These are phyloP conservation scores for Euura lappo DNA, from an alignment of 1,140 invertebrate species.

Conservation along the genomic window DNA sequence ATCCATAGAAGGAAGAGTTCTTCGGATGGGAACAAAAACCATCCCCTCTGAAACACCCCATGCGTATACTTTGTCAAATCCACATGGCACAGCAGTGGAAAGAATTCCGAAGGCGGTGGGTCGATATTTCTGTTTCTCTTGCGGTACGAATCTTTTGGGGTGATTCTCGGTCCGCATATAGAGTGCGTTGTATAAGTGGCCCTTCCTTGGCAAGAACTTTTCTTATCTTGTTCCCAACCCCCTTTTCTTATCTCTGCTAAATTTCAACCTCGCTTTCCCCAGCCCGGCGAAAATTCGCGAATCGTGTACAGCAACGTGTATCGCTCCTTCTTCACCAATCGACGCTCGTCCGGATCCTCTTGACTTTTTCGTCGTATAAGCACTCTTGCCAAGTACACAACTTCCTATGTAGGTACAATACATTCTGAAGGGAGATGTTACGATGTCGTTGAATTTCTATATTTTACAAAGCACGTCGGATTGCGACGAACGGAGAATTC, in stretches of 20 bases:
- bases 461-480: no score
- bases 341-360: background rate
- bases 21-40: background rate
- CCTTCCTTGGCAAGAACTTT: background rate
- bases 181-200: background rate
- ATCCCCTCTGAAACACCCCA: background rate
- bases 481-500: no score
- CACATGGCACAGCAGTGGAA: background rate
- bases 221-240: background rate
- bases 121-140: background rate
- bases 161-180: background rate
- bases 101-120: background rate
- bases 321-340: background rate
- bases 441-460: no score
- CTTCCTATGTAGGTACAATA: no score
- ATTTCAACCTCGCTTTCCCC: background rate
- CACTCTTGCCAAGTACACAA: background rate
- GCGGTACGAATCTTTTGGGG: background rate
- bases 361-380: background rate
- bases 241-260: background rate
- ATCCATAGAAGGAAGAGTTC: no score
- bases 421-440: no score
- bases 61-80: background rate
- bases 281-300: background rate
- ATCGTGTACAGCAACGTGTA: no score